Conservation (phyloP, 2,113 vertebrate genomes). For the Bos javanicus region DNA sequence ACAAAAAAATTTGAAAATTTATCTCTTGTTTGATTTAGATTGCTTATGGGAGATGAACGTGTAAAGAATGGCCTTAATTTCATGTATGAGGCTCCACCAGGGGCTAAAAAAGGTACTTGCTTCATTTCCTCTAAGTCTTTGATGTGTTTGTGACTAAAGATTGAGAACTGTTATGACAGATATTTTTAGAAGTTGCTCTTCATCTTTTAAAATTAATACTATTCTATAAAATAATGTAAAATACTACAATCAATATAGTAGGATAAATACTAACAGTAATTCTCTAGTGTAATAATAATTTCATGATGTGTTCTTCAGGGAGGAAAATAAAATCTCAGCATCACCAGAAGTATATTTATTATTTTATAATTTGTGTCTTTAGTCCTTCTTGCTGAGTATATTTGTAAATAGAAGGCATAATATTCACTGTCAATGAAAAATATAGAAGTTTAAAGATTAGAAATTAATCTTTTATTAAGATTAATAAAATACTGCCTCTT, state of each 20-base stretch:
- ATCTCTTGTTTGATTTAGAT: conserved; percentile 76
- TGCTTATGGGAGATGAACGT: conserved; percentile 98
- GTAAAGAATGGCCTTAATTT: conserved; percentile 99
- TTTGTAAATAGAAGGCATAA: neutral
- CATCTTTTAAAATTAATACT: neutral
- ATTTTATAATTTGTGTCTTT: conserved; percentile 9
- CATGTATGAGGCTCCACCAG: conserved; percentile 99
- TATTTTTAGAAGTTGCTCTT: neutral
- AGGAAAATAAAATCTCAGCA: neutral
- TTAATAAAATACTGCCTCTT: neutral
- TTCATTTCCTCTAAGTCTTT: neutral
- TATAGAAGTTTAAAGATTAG: conserved; percentile 18
- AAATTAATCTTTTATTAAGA: conserved; percentile 10
- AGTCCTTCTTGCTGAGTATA: neutral
- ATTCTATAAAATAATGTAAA: neutral
- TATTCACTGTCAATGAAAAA: conserved; percentile 25
- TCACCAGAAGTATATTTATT: neutral
- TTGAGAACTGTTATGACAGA: neutral
- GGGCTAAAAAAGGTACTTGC: conserved; percentile 94
- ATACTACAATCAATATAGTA: neutral
- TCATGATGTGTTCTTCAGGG: neutral
- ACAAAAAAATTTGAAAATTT: neutral
- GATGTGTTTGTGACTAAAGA: neutral
- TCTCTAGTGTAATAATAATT: conserved; percentile 1
- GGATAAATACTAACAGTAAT: conserved; percentile 35